Conservation (phyloP, 2,888 invertebrate genomes). For the Lithophane leautieri region DNA sequence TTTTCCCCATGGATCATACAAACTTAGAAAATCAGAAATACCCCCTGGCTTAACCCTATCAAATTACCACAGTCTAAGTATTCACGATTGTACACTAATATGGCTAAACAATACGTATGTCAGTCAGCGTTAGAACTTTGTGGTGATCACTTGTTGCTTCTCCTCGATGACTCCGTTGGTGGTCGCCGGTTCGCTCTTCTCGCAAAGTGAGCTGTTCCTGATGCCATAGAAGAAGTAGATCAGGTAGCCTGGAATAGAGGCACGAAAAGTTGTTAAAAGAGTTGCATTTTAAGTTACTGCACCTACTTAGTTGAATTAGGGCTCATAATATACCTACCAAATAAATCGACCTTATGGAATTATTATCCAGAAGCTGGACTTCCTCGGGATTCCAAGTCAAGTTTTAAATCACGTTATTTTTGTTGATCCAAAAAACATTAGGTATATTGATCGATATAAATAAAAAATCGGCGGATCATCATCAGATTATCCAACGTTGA, state of each 20-base stretch:
- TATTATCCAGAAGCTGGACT: background rate
- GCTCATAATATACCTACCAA: background rate
- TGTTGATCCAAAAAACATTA: background rate
- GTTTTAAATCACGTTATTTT: background rate
- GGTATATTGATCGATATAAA: background rate
- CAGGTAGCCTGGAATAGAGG: conserved; percentile 91
- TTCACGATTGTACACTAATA: conserved; percentile 52
- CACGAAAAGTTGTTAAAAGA: background rate
- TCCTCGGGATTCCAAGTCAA: background rate
- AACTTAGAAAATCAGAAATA: background rate
- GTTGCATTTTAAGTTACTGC: background rate
- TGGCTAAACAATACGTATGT: conserved; percentile 47
- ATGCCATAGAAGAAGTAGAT: conserved; percentile 97
- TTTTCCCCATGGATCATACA: background rate
- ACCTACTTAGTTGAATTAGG: background rate
- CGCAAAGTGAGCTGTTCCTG: conserved; percentile 93
- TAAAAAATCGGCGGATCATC: background rate
- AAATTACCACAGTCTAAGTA: conserved; percentile 13
- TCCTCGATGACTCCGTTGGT: conserved; percentile 68
- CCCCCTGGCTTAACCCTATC: background rate
- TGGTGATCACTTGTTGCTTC: conserved; percentile 75
- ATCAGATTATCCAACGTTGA: too few species aligned
- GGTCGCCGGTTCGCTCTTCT: conserved; percentile 46
- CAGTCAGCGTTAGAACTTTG: conserved; percentile 78
- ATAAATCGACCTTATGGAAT: background rate